Percentiles rank a stretch among this genome's conserved stretches.
Evolutionary conservation across 2,797 vertebrate species (phyloP).

Genomic region (Psittacula derbiana): DNA sequence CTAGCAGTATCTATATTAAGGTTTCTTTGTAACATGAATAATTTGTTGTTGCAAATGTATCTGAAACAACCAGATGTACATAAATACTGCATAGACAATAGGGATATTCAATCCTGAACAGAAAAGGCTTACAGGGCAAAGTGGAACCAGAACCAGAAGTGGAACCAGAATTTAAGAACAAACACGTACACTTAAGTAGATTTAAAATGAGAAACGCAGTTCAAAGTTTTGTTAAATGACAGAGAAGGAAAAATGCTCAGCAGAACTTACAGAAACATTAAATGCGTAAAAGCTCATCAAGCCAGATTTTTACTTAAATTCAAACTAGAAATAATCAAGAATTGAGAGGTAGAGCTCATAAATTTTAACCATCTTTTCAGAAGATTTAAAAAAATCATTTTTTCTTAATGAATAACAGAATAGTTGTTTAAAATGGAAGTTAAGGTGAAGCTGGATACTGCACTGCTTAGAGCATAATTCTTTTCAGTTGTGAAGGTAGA

Average conservation of each 20-base stretch:
- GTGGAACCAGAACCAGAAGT: neutral
- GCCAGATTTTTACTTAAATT: neutral
- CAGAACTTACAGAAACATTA: neutral
- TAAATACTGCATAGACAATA: neutral
- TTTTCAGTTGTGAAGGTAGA: neutral
- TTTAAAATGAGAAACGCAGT: neutral
- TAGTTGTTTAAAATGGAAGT: neutral
- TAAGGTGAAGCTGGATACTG: neutral
- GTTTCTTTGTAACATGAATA: neutral
- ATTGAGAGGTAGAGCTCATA: neutral
- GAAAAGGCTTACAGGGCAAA: neutral
- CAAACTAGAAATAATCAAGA: neutral
- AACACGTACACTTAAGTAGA: neutral
- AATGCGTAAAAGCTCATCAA: neutral
- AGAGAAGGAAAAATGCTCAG: neutral
- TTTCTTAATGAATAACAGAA: neutral
- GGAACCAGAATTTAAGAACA: neutral
- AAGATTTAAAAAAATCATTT: neutral
- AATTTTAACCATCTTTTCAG: neutral
- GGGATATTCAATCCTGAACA: neutral
- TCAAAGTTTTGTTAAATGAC: conserved; percentile 1
- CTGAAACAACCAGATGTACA: conserved; percentile 7
- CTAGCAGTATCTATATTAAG: neutral
- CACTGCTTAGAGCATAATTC: neutral
- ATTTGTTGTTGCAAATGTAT: neutral